Percentiles rank a stretch among this genome's conserved stretches.
phyloP scores from a whole-genome alignment of 2,888 invertebrate species.

The Achlya flavicornis region DNA sequence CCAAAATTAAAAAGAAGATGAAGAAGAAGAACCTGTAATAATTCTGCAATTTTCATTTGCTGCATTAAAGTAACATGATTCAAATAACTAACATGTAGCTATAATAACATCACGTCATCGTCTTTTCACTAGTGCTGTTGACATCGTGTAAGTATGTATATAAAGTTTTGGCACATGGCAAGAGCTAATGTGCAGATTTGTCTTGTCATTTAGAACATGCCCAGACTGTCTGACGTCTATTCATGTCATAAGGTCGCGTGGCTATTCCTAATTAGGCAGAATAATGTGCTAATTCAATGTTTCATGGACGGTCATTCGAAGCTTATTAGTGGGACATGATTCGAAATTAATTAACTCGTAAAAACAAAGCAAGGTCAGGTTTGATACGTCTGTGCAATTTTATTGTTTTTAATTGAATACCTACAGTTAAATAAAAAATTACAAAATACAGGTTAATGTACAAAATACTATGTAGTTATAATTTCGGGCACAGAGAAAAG shows the following conservation, averaged over 20 bases:
- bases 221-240: not conserved
- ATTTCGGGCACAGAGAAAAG: too few relatives aligned
- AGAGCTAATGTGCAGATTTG: constrained; percentile 4
- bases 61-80: too few relatives aligned
- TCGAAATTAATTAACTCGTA: constrained; percentile 6
- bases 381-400: constrained; percentile 1
- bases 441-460: not conserved
- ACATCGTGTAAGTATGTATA: not conserved
- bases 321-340: constrained; percentile 6
- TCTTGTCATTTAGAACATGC: constrained; percentile 6
- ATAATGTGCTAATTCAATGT: constrained; percentile 9
- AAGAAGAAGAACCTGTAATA: too few relatives aligned
- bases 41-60: too few relatives aligned
- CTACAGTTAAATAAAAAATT: not conserved
- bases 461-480: not conserved
- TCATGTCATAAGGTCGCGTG: constrained; percentile 12
- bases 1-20: too few relatives aligned
- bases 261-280: not conserved
- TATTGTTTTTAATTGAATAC: not conserved
- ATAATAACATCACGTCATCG: too few relatives aligned
- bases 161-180: not conserved
- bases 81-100: too few relatives aligned
- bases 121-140: not conserved
- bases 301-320: constrained; percentile 5
- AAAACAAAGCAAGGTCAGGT: constrained; percentile 3